Percentiles rank a stretch among this genome's conserved stretches.
Conservation (phyloP, 2,888 invertebrate genomes). For the Leucophora obtusa region DNA sequence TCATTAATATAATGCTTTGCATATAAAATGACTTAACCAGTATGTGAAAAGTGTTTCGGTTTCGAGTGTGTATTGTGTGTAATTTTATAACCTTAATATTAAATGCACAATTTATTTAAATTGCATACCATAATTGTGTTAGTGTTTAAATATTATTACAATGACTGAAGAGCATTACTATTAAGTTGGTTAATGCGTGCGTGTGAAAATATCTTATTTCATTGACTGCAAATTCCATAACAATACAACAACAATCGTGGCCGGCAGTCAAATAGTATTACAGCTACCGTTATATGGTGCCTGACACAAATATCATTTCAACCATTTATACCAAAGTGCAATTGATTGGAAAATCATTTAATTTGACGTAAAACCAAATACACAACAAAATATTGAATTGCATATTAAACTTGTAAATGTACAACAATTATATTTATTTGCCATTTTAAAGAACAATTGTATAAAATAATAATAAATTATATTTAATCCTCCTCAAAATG, state of each 20-base stretch:
- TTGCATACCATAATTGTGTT: constrained; percentile 25
- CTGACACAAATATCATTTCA: constrained; percentile 43
- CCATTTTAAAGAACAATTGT: not conserved
- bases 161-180: not conserved
- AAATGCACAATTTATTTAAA: constrained; percentile 28
- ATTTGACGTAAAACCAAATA: constrained; percentile 61
- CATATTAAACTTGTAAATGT: not conserved
- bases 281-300: constrained; percentile 15
- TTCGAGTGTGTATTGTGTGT: not conserved
- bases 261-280: not conserved
- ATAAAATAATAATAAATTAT: not conserved
- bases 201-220: constrained; percentile 26
- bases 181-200: not conserved
- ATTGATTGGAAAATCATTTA: constrained; percentile 71
- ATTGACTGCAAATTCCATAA: constrained; percentile 21
- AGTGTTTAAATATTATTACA: constrained; percentile 19
- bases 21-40: constrained; percentile 23
- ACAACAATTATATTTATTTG: not conserved
- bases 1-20: constrained; percentile 1
- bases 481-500: not conserved
- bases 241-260: constrained; percentile 23
- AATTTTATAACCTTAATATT: not conserved
- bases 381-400: not conserved
- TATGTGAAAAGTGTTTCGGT: not conserved
- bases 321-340: constrained; percentile 64